These are phyloP conservation scores for Xiphorhynchus erythropygius DNA, from an alignment of 2,797 vertebrate genomes.

Conservation along the genomic window DNA sequence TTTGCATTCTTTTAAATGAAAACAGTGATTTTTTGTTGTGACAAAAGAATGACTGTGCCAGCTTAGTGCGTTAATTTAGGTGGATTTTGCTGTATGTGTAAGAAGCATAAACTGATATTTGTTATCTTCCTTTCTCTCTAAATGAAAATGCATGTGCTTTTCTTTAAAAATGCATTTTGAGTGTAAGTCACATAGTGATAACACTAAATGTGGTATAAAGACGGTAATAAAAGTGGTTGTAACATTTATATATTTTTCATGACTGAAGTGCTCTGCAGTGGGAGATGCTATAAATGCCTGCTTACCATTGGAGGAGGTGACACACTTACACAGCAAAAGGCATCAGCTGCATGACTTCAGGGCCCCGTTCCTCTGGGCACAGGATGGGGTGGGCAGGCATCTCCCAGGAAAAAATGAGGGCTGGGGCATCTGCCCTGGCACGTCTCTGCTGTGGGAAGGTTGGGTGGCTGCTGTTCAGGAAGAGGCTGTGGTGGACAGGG, in stretches of 20 bases:
- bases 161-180: slow-evolving; percentile 44
- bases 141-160: slow-evolving; percentile 19
- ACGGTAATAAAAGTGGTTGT: slow-evolving; percentile 13
- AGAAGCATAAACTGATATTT: neutral
- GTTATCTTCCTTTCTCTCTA: neutral
- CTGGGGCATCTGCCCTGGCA: fast-evolving
- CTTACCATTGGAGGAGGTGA: neutral
- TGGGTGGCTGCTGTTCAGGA: neutral
- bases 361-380: neutral
- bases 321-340: neutral
- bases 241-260: slow-evolving; percentile 50
- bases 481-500: neutral
- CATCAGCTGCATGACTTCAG: fast-evolving
- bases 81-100: neutral
- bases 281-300: neutral
- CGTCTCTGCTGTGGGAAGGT: neutral
- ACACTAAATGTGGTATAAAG: slow-evolving; percentile 23
- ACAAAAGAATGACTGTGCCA: neutral
- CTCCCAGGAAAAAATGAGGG: neutral
- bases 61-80: neutral
- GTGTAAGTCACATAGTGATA: slow-evolving; percentile 21
- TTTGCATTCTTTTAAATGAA: neutral
- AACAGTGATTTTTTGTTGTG: neutral
- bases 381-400: neutral
- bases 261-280: neutral